A percentile compares a stretch with the other conserved stretches of the same genome.
Conservation (phyloP, 2,797 vertebrate species). For the Carcharodon carcharias region DNA sequence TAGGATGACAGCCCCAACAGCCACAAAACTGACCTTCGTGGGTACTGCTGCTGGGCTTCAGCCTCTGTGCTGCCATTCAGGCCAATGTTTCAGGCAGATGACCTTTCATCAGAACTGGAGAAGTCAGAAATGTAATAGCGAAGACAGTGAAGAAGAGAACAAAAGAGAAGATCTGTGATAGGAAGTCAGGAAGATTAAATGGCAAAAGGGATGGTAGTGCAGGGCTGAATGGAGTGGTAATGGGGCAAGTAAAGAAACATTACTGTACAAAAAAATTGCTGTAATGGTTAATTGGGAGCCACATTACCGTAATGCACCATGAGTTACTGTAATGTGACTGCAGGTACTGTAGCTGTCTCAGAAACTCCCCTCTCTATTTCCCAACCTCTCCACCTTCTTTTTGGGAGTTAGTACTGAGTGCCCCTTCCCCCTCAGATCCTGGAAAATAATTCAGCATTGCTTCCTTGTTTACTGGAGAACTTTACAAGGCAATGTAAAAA, state of each 20-base stretch:
- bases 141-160: no score
- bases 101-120: not conserved
- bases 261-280: not conserved
- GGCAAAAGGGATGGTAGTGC: not conserved
- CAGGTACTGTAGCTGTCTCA: not conserved
- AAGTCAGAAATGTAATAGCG: not conserved
- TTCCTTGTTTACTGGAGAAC: not conserved
- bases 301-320: not conserved
- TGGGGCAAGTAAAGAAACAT: not conserved
- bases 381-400: not conserved
- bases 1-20: not conserved
- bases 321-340: not conserved
- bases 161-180: not conserved
- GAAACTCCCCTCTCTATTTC: not conserved
- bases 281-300: not conserved
- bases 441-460: not conserved
- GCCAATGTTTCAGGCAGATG: not conserved
- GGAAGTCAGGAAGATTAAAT: not conserved
- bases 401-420: not conserved
- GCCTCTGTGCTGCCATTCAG: no score
- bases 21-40: not conserved
- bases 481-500: not conserved
- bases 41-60: no score
- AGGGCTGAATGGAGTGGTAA: not conserved
- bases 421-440: not conserved